These are phyloP conservation scores for Brenthis hecate DNA, from an alignment of 2,888 invertebrate genomes.

Conservation along the genomic window DNA sequence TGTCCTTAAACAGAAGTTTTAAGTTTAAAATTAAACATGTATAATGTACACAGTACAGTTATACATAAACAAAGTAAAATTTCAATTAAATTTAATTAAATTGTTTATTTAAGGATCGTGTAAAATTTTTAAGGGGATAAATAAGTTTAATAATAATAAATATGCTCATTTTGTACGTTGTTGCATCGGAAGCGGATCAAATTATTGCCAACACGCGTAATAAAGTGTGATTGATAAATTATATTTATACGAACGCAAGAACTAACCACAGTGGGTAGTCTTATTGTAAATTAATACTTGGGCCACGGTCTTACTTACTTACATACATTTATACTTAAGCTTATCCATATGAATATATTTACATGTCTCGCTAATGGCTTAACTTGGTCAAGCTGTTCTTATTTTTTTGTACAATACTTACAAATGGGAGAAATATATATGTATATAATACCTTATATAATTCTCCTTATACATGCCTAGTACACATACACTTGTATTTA, in stretches of 20 bases:
- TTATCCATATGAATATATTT: constrained; percentile 1
- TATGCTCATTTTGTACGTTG: background rate
- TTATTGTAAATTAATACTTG: constrained; percentile 27
- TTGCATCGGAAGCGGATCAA: background rate
- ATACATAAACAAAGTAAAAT: no score
- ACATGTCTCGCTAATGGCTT: constrained; percentile 14
- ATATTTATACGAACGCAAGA: constrained; percentile 22
- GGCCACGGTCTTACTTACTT: constrained; percentile 22
- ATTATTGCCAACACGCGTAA: constrained; percentile 7
- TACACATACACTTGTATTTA: no score
- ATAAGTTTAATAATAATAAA: no score
- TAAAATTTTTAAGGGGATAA: no score
- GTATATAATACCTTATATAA: no score
- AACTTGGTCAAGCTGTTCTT: constrained; percentile 5
- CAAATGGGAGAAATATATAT: no score
- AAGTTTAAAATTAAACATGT: no score
- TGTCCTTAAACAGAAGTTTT: no score
- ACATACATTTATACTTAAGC: background rate
- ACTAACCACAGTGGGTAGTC: constrained; percentile 24
- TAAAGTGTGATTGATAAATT: constrained; percentile 16
- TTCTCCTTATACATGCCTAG: no score
- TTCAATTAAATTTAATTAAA: no score
- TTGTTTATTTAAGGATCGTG: no score
- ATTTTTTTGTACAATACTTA: background rate
- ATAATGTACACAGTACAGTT: no score